Conservation (phyloP, 2,113 vertebrate genomes). For the Prolemur simus region DNA sequence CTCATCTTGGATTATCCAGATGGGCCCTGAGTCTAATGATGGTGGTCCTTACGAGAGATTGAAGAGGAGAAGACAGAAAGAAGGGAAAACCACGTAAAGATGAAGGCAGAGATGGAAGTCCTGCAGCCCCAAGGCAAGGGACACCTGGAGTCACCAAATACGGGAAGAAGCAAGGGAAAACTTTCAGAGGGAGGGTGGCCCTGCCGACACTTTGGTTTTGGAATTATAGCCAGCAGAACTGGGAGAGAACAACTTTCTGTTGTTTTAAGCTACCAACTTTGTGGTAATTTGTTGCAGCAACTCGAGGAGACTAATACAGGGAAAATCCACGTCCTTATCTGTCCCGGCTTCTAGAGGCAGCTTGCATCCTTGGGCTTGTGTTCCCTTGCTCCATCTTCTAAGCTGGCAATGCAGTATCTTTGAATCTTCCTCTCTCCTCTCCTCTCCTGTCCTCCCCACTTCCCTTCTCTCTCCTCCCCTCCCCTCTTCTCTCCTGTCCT, state of each 20-base stretch:
- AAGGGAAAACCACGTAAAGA: no score
- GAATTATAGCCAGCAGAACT: background rate
- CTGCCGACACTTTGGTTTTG: background rate
- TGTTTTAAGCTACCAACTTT: background rate
- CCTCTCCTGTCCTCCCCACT: no score
- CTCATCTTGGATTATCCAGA: background rate
- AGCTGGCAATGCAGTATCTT: background rate
- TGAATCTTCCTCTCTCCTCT: background rate
- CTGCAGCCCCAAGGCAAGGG: background rate
- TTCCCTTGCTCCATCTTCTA: background rate
- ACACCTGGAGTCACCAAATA: background rate
- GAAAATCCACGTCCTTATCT: background rate
- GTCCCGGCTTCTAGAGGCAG: background rate
- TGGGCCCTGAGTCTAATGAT: background rate
- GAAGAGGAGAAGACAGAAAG: background rate
- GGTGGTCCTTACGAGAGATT: background rate
- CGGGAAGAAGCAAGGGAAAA: background rate
- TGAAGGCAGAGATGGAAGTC: background rate
- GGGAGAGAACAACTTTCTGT: background rate
- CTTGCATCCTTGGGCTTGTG: background rate
- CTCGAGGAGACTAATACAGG: background rate
- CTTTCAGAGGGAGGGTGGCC: background rate
- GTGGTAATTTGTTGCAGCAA: background rate
- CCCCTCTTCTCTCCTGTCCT: background rate
- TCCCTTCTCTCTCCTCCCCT: background rate